These are phyloP conservation scores for Agrotis ipsilon DNA, from an alignment of 2,888 invertebrate genomes.

Conservation along the genomic window DNA sequence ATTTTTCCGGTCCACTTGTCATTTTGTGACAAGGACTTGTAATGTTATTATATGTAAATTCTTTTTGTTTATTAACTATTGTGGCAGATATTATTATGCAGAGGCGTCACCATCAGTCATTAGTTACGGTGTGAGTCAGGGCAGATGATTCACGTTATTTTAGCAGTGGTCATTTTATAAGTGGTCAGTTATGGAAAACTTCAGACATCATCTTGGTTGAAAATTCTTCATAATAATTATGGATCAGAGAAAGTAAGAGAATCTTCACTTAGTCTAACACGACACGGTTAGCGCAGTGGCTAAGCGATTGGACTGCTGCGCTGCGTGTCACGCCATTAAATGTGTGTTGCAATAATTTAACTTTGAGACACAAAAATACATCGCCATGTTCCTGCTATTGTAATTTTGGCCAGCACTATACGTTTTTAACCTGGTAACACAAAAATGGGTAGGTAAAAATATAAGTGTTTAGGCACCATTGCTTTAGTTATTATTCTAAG, in stretches of 20 bases:
- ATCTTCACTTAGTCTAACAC: too few species aligned
- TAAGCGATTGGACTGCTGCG: too few species aligned
- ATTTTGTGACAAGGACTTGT: slow-evolving; percentile 64
- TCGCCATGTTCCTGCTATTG: not conserved
- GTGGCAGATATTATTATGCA: slow-evolving; percentile 39
- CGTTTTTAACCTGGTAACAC: not conserved
- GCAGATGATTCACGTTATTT: slow-evolving; percentile 21
- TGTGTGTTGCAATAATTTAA: too few species aligned
- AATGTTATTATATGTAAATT: slow-evolving; percentile 42
- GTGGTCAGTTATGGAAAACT: not conserved
- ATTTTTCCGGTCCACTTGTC: slow-evolving; percentile 72
- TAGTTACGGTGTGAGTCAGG: slow-evolving; percentile 23
- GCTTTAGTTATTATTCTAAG: too few species aligned
- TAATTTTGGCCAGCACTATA: not conserved
- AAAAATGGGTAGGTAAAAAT: not conserved
- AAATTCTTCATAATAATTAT: too few species aligned
- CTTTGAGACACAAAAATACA: too few species aligned
- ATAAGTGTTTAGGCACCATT: not conserved
- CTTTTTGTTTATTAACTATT: slow-evolving; percentile 49
- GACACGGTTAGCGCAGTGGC: too few species aligned
- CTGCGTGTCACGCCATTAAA: too few species aligned
- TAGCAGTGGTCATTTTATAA: not conserved
- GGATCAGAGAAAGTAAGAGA: too few species aligned
- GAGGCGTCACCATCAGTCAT: slow-evolving; percentile 38
- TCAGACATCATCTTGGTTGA: too few species aligned